Evolutionary conservation across 2,113 vertebrate genomes (phyloP).

Genomic region (Orthonyx spaldingii): DNA sequence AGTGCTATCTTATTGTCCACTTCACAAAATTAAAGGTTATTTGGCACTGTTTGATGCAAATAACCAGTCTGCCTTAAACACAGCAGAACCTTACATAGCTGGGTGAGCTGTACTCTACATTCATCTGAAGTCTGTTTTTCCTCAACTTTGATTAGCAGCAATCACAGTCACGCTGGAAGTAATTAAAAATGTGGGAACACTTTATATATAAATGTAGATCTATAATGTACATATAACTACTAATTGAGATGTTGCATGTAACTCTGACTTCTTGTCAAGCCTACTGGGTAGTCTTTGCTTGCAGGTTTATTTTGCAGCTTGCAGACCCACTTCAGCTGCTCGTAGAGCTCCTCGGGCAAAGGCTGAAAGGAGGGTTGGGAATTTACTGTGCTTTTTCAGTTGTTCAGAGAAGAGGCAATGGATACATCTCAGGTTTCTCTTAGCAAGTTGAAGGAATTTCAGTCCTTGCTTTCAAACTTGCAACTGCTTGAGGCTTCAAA

Average conservation of each 20-base stretch:
- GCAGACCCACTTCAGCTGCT: background rate
- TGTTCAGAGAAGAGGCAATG: background rate
- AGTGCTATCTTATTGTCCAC: background rate
- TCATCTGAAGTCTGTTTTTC: background rate
- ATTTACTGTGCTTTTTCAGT: constrained; percentile 23
- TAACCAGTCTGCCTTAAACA: background rate
- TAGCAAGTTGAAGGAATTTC: constrained; percentile 13
- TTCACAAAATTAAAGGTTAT: background rate
- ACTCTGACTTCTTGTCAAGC: background rate
- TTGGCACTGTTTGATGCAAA: background rate
- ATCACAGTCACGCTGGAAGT: background rate
- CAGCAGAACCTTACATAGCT: background rate
- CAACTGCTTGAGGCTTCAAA: background rate
- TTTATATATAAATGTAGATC: background rate
- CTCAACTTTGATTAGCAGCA: background rate
- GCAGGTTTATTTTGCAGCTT: background rate
- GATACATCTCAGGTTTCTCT: constrained; percentile 27
- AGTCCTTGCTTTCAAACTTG: background rate
- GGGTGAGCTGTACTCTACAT: background rate
- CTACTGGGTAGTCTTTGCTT: background rate
- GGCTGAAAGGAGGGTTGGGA: background rate
- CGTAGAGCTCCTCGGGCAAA: background rate
- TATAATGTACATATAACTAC: background rate
- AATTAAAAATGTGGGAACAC: background rate
- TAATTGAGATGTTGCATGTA: background rate